phyloP scores from a whole-genome alignment of 2,797 vertebrate genomes.

The Cirrhinus mrigala region DNA sequence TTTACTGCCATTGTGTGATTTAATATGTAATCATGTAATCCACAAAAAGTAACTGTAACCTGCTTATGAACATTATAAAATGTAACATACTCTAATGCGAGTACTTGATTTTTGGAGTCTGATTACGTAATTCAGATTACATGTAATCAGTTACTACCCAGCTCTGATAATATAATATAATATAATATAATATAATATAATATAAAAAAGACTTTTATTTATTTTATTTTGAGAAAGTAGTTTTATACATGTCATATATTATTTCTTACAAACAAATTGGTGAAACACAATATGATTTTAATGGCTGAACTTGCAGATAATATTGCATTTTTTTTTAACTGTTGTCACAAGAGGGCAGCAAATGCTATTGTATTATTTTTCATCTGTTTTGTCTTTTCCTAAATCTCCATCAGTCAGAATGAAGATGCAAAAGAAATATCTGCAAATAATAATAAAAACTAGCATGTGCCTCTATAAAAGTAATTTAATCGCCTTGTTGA shows the following conservation, averaged over 20 bases:
- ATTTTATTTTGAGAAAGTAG: background rate
- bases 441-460: background rate
- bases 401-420: background rate
- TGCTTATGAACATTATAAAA: background rate
- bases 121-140: no score
- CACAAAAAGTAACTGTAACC: background rate
- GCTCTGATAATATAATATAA: background rate
- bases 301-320: background rate
- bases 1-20: no score
- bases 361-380: constrained; percentile 17
- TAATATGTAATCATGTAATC: background rate
- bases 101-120: background rate
- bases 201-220: background rate
- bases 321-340: background rate
- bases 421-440: background rate
- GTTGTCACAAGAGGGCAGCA: constrained; percentile 60
- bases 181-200: background rate
- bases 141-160: no score
- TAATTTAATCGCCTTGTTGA: background rate
- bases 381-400: background rate
- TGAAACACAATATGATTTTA: background rate
- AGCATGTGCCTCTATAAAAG: background rate
- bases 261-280: background rate
- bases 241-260: background rate
- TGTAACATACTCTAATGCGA: background rate